Evolutionary conservation across 2,797 vertebrate species (phyloP).

Genomic region (Smutsia gigantea): DNA sequence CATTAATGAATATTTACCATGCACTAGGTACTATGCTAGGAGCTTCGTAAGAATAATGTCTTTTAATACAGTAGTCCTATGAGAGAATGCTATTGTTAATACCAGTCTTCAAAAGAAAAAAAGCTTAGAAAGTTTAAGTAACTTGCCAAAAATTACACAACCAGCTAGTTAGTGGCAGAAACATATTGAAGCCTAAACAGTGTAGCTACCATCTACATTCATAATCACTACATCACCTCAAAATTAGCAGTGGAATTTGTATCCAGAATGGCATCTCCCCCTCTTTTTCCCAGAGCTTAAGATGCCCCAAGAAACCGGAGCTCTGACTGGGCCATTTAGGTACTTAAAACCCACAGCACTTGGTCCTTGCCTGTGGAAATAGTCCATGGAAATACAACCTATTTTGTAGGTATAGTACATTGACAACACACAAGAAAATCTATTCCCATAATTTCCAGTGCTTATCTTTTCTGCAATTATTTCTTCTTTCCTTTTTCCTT

Average conservation of each 20-base stretch:
- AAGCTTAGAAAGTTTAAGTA: constrained; percentile 36
- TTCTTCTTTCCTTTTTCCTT: neutral
- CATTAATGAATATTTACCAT: neutral
- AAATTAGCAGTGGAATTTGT: constrained; percentile 17
- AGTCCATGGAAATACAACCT: neutral
- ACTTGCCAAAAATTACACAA: neutral
- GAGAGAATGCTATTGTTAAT: neutral
- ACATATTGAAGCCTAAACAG: neutral
- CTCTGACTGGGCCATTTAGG: neutral
- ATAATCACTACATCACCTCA: neutral
- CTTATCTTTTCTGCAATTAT: neutral
- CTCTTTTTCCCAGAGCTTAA: neutral
- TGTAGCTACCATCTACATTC: neutral
- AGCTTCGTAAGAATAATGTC: neutral
- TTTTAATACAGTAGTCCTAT: neutral
- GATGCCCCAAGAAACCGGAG: neutral
- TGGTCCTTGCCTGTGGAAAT: neutral
- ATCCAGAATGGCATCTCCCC: neutral
- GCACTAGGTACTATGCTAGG: neutral
- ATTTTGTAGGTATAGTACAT: neutral
- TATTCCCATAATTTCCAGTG: neutral
- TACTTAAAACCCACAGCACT: neutral
- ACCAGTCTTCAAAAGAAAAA: neutral
- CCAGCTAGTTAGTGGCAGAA: constrained; percentile 9
- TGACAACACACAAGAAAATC: neutral